phyloP scores from a whole-genome alignment of 2,888 invertebrate genomes.

The Lasioglossum lativentre region DNA sequence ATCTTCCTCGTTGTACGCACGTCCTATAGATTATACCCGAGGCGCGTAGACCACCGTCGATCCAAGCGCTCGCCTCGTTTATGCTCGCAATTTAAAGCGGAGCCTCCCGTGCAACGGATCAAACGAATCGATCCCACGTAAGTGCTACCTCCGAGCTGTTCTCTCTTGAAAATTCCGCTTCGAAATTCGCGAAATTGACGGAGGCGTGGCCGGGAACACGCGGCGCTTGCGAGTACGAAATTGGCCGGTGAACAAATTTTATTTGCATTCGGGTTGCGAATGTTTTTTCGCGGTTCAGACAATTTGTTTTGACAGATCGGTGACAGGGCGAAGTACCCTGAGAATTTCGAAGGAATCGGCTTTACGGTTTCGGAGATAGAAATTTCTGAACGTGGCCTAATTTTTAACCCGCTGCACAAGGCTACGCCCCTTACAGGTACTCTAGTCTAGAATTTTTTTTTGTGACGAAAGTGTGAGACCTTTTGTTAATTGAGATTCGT shows the following conservation, averaged over 20 bases:
- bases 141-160: not conserved
- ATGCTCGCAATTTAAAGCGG: not conserved
- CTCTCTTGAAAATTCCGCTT: not conserved
- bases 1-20: not conserved
- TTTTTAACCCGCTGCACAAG: not conserved
- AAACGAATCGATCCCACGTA: slow-evolving; percentile 3
- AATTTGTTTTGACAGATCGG: not conserved
- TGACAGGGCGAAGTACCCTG: not conserved
- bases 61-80: slow-evolving; percentile 20
- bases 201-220: not conserved
- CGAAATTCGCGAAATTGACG: not conserved
- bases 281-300: not conserved
- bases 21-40: slow-evolving; percentile 23
- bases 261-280: not conserved
- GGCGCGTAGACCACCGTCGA: slow-evolving; percentile 4
- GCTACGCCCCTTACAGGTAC: not conserved
- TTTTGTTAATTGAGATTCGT: not conserved
- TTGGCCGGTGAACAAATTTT: not conserved
- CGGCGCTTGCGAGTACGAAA: not conserved
- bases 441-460: not conserved
- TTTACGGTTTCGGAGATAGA: not conserved
- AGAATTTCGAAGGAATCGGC: not conserved
- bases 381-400: not conserved
- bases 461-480: too few species aligned
- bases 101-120: not conserved